Percentiles rank a stretch among this genome's conserved stretches.
Evolutionary conservation across 2,113 vertebrate species (phyloP).

Genomic region (Oxyruncus cristatus): DNA sequence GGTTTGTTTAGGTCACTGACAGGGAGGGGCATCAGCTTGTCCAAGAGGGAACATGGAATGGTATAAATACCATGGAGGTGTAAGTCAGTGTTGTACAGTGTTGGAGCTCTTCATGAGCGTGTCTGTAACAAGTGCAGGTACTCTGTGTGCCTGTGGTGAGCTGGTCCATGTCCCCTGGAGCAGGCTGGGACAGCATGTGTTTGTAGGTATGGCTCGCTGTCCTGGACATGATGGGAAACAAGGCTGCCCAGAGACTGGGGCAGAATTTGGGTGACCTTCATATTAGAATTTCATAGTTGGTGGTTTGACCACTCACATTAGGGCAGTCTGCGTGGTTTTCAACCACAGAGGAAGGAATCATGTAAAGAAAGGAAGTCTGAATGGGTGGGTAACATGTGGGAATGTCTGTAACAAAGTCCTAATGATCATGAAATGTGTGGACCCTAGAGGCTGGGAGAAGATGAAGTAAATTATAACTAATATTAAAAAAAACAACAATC

Average conservation of each 20-base stretch:
- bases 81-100: rapidly evolving
- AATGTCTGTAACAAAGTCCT: background rate
- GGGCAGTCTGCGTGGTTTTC: background rate
- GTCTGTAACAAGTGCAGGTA: background rate
- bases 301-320: background rate
- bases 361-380: background rate
- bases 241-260: background rate
- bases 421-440: background rate
- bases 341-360: background rate
- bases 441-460: background rate
- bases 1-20: background rate
- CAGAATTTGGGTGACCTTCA: rapidly evolving
- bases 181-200: background rate
- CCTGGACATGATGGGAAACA: rapidly evolving
- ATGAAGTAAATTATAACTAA: background rate
- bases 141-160: background rate
- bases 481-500: background rate
- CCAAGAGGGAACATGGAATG: background rate
- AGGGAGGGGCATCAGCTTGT: background rate
- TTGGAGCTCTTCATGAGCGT: background rate
- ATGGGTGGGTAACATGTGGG: too few species aligned
- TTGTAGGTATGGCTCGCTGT: rapidly evolving
- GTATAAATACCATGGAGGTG: background rate
- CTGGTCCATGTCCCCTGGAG: background rate
- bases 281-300: background rate